A percentile compares a stretch with the other conserved stretches of the same genome.
phyloP scores from a whole-genome alignment of 2,113 vertebrate genomes.

The Pithys albifrons region DNA sequence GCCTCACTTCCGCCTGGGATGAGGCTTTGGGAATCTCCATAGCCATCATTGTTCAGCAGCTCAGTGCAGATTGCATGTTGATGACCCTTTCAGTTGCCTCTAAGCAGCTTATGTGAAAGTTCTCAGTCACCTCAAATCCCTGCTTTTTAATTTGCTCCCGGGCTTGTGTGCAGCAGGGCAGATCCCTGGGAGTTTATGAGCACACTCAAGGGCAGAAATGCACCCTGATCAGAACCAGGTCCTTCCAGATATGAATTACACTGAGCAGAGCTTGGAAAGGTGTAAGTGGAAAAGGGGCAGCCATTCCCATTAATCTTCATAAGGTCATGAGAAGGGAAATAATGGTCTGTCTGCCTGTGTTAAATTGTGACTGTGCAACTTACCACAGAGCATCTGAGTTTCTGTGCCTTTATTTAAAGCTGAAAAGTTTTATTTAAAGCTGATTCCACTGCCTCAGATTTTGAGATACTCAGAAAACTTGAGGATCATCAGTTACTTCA shows the following conservation, averaged over 20 bases:
- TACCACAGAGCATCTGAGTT: background rate
- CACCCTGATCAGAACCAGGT: background rate
- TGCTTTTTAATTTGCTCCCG: conserved; percentile 7
- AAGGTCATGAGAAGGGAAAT: background rate
- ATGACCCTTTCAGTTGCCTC: conserved; percentile 1
- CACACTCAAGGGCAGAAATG: rapidly evolving
- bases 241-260: background rate
- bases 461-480: background rate
- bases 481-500: background rate
- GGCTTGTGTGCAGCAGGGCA: background rate
- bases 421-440: background rate
- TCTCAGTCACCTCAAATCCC: background rate
- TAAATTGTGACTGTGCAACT: background rate
- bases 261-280: background rate
- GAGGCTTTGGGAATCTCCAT: conserved; percentile 16
- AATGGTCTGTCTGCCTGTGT: background rate
- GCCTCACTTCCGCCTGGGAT: conserved; percentile 1
- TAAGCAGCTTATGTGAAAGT: conserved; percentile 31
- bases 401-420: background rate
- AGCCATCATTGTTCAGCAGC: background rate
- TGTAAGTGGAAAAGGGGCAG: background rate
- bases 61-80: background rate
- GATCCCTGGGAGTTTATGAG: background rate
- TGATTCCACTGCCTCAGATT: background rate
- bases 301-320: background rate